A percentile compares a stretch with the other conserved stretches of the same genome.
Conservation (phyloP, 2,888 invertebrate genomes). For the Candidula unifasciata region DNA sequence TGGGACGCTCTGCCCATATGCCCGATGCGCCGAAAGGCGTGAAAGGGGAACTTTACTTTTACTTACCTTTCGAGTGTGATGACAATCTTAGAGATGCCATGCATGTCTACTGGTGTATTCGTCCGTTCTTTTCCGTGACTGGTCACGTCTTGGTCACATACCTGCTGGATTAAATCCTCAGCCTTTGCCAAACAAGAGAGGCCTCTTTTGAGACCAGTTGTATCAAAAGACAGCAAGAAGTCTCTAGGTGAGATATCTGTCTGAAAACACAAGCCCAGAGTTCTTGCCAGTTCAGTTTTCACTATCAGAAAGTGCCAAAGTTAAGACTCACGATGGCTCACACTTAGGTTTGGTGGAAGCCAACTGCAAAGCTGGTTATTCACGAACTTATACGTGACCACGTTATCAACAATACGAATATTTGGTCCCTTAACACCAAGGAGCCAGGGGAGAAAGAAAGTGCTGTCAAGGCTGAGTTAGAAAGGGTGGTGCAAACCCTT, state of each 20-base stretch:
- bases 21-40: no score
- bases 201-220: no score
- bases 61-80: no score
- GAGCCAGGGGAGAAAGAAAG: constrained; percentile 44
- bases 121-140: no score
- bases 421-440: constrained; percentile 39
- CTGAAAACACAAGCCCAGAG: constrained; percentile 50
- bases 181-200: no score
- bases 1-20: no score
- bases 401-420: constrained; percentile 30
- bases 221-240: constrained; percentile 40
- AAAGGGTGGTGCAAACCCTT: constrained; percentile 37
- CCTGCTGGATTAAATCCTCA: no score
- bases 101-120: no score
- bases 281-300: constrained; percentile 48
- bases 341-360: constrained; percentile 40
- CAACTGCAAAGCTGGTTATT: constrained; percentile 47
- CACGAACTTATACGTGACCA: constrained; percentile 47
- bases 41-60: no score
- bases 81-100: no score
- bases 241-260: constrained; percentile 50
- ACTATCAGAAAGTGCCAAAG: constrained; percentile 41
- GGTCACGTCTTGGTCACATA: no score
- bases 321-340: constrained; percentile 47
- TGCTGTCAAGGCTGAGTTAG: constrained; percentile 45